These are phyloP conservation scores for Sinhomidia bicolor DNA, from an alignment of 2,888 invertebrate species.

Conservation along the genomic window DNA sequence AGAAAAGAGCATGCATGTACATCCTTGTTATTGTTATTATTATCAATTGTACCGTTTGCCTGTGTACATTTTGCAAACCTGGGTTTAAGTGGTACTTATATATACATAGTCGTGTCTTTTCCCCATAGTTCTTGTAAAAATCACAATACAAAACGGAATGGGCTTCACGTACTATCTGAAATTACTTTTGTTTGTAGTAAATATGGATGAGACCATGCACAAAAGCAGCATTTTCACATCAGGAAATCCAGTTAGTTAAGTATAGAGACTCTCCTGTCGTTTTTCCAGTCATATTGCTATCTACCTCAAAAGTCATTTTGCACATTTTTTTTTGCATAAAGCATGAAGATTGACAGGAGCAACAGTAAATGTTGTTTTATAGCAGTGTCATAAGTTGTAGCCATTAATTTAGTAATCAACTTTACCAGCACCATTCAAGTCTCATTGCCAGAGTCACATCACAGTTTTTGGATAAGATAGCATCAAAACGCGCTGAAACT, in stretches of 20 bases:
- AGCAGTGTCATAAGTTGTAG: background rate
- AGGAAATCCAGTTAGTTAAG: conserved; percentile 35
- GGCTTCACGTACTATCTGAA: background rate
- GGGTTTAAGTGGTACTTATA: background rate
- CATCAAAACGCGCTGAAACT: background rate
- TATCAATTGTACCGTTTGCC: conserved; percentile 2
- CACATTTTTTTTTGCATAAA: conserved; percentile 19
- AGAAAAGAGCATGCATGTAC: background rate
- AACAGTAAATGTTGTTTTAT: background rate
- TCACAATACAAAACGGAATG: background rate
- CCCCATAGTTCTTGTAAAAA: too few species aligned
- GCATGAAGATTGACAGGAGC: conserved; percentile 9
- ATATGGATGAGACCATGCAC: background rate
- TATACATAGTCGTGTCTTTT: background rate
- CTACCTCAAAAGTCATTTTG: background rate
- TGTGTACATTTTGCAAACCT: conserved; percentile 19
- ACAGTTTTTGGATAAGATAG: background rate
- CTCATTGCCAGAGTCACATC: background rate
- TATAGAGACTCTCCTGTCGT: background rate
- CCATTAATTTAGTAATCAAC: background rate
- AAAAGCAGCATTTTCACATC: conserved; percentile 41
- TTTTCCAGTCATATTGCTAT: background rate
- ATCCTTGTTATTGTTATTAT: background rate
- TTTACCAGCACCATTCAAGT: background rate
- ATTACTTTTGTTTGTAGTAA: conserved; percentile 50